A percentile compares a stretch with the other conserved stretches of the same genome.
These are phyloP conservation scores for Neosalanx taihuensis DNA, from an alignment of 2,797 vertebrate genomes.

Conservation along the genomic window DNA sequence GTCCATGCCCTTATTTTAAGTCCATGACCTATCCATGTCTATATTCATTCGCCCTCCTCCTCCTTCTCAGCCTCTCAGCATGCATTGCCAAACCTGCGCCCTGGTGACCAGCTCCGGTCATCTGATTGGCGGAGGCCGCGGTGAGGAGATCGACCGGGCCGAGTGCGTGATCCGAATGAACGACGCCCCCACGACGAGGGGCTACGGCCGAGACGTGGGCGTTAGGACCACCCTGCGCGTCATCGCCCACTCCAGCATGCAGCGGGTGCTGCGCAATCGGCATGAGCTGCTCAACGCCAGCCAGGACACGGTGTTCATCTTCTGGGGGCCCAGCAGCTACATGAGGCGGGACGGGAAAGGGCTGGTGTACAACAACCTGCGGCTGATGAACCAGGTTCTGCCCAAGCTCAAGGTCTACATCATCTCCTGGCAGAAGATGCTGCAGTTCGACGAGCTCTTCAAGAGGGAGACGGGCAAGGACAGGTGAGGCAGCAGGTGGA, in stretches of 20 bases:
- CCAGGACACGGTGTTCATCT: constrained; percentile 92
- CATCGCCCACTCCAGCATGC: constrained; percentile 96
- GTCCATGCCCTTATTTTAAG: no score
- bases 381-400: constrained; percentile 92
- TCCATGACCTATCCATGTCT: no score
- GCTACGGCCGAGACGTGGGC: constrained; percentile 83
- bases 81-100: constrained; percentile 90
- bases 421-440: constrained; percentile 97
- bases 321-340: constrained; percentile 97
- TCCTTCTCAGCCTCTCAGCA: constrained; percentile 81
- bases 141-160: constrained; percentile 83
- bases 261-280: constrained; percentile 87
- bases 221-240: constrained; percentile 90
- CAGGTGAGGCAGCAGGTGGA: constrained; percentile 74
- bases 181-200: constrained; percentile 83
- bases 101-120: constrained; percentile 96
- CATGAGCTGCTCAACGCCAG: constrained; percentile 91
- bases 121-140: constrained; percentile 81
- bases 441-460: constrained; percentile 94
- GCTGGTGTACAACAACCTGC: constrained; percentile 93
- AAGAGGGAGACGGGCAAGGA: constrained; percentile 96
- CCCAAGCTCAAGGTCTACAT: constrained; percentile 90
- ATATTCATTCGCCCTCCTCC: not conserved
- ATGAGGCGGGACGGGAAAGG: constrained; percentile 96
- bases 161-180: constrained; percentile 99